Base-by-base conservation (phyloP, 2,888 invertebrate genomes). In the Coleophora deauratella region DNA sequence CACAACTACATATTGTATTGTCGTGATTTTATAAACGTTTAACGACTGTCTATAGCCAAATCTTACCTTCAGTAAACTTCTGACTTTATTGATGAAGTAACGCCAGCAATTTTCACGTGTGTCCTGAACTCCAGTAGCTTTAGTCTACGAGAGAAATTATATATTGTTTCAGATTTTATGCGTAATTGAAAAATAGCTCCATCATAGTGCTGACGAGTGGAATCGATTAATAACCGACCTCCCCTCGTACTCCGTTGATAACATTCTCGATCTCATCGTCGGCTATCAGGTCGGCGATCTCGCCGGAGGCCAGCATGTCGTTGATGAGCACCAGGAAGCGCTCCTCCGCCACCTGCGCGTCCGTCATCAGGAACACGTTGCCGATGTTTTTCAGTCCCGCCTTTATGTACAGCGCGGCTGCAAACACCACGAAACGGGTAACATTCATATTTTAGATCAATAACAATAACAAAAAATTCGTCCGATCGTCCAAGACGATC, bases 81-180 rank as follows among this genome's bases (percentile, higher is more conserved):
- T 88, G 4, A 97, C 96, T 58, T 95, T 90, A 53, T 96, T 95
- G 53, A 98, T 96, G 67, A 97, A 98, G 78, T 94, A 98, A 65
- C 91, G 91, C 98, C 97, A 98, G 66, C 97, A 97, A 66, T 96
- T 97, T 67, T 98, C 98, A 44, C 92, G 88, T 0, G 93, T 93
- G 62, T 98, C 98, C 41, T 90, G 87, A 43, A 95, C 84, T 1
- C 97, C 97, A 1, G 90, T 79, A 32, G 93, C 91, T 77, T 94
- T 96, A 0, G 93, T 91, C 90, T 91, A 45, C 30, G 60, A 56
- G 4, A n/a, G 2, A 21, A 3, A 21, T 21, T 21, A 21, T 21
- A 21, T 21, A 21, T 21, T 21, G 6, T 21, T 21, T 21, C 6
- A 21, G 21, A 6, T 21, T 21, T 21, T 3, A 21, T 21, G 21